Percentiles rank a stretch among this genome's conserved stretches.
These are phyloP conservation scores for Passer montanus DNA, from an alignment of 2,113 vertebrate genomes.

Conservation along the genomic window DNA sequence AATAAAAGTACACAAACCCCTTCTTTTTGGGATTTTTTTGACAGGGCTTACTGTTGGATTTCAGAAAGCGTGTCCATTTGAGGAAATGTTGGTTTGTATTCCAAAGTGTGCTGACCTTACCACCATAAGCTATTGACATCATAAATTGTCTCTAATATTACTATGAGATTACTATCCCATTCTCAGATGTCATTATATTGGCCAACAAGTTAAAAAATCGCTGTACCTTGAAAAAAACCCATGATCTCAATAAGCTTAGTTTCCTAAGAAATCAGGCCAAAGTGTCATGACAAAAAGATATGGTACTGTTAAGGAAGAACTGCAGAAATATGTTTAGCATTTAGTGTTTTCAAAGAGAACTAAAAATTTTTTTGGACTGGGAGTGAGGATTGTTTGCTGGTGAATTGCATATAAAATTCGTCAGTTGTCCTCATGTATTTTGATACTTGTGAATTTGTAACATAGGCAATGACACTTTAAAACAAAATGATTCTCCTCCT, in stretches of 20 bases:
- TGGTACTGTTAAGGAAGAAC: background rate
- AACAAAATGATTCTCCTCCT: conserved; percentile 19
- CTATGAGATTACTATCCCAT: background rate
- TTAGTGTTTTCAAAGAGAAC: background rate
- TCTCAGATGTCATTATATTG: background rate
- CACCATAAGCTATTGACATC: background rate
- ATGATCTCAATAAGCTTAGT: background rate
- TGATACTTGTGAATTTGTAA: conserved; percentile 34
- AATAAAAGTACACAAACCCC: background rate
- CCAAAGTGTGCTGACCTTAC: background rate
- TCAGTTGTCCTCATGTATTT: conserved; percentile 24
- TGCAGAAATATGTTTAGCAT: background rate
- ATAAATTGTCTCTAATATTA: background rate
- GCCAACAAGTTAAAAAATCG: background rate
- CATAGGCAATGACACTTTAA: background rate
- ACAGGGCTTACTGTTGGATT: background rate
- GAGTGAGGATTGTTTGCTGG: background rate
- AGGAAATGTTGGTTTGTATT: background rate
- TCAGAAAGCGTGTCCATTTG: background rate
- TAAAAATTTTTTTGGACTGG: background rate
- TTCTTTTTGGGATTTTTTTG: background rate
- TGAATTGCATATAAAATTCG: background rate
- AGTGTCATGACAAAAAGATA: background rate
- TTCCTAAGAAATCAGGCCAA: background rate
- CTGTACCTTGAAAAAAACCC: fast-evolving